These are phyloP conservation scores for Sylvilagus bachmani DNA, from an alignment of 2,113 vertebrate species.

Conservation along the genomic window DNA sequence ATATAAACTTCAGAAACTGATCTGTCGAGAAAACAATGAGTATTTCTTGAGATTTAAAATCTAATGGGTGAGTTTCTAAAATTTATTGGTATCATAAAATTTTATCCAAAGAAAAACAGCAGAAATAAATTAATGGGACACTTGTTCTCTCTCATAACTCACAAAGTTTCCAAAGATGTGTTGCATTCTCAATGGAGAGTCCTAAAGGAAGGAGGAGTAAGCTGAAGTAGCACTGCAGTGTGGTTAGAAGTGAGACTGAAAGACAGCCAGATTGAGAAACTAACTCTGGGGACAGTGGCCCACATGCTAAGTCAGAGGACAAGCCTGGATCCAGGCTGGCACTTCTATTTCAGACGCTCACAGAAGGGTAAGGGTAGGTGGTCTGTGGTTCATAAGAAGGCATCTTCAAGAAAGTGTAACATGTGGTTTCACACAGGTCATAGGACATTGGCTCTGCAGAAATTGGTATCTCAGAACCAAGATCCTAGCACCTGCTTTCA, in stretches of 20 bases:
- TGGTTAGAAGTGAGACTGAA: fast-evolving
- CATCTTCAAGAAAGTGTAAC: not conserved
- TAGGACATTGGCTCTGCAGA: not conserved
- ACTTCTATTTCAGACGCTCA: not conserved
- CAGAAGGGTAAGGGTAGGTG: fast-evolving
- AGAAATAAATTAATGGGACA: not conserved
- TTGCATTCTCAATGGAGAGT: not conserved
- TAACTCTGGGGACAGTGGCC: not conserved
- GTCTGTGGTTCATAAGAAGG: not conserved
- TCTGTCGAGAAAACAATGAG: not conserved
- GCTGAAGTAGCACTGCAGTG: too few species aligned
- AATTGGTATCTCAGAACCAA: not conserved
- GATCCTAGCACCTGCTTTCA: not conserved
- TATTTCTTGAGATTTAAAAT: slow-evolving; percentile 57
- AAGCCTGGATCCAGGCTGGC: not conserved
- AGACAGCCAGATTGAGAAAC: too few species aligned
- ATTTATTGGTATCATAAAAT: slow-evolving; percentile 45
- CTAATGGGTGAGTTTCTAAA: slow-evolving; percentile 36
- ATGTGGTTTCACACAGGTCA: not conserved
- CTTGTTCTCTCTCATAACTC: not conserved
- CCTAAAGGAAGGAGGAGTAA: not conserved
- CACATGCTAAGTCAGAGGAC: not conserved
- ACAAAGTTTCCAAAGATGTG: not conserved
- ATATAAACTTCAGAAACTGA: not conserved
- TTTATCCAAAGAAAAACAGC: slow-evolving; percentile 53